A percentile compares a stretch with the other conserved stretches of the same genome.
phyloP scores from a whole-genome alignment of 2,888 invertebrate genomes.

The Eristalis arbustorum region DNA sequence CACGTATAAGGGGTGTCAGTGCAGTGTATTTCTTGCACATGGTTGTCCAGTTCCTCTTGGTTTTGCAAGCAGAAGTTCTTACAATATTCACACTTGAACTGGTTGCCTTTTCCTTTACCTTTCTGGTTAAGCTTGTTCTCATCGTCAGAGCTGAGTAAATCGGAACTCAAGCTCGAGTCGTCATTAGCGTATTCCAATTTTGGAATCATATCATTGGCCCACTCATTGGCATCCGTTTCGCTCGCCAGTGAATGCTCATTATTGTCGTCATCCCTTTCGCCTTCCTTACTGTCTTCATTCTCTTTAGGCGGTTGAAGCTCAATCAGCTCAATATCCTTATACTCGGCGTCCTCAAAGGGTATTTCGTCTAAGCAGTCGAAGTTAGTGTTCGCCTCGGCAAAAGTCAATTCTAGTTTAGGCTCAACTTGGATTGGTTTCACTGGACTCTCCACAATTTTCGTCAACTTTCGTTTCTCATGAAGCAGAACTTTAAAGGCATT shows the following conservation, averaged over 20 bases:
- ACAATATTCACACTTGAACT: constrained; percentile 62
- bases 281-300: neutral
- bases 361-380: constrained; percentile 52
- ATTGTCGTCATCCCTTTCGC: neutral
- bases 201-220: constrained; percentile 16
- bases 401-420: constrained; percentile 24
- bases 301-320: constrained; percentile 41
- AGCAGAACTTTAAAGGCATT: constrained; percentile 51
- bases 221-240: constrained; percentile 6
- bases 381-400: neutral
- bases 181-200: constrained; percentile 49
- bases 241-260: neutral
- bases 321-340: constrained; percentile 41
- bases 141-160: constrained; percentile 57
- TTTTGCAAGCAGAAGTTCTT: constrained; percentile 52
- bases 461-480: constrained; percentile 17
- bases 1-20: constrained; percentile 59
- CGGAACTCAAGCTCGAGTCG: constrained; percentile 57
- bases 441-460: neutral
- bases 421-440: neutral
- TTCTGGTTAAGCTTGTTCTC: constrained; percentile 26
- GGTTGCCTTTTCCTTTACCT: constrained; percentile 23
- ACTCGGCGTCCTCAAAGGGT: constrained; percentile 57
- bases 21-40: constrained; percentile 59
- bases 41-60: constrained; percentile 55